phyloP scores from a whole-genome alignment of 2,113 vertebrate species.

The Crotalus horridus region DNA sequence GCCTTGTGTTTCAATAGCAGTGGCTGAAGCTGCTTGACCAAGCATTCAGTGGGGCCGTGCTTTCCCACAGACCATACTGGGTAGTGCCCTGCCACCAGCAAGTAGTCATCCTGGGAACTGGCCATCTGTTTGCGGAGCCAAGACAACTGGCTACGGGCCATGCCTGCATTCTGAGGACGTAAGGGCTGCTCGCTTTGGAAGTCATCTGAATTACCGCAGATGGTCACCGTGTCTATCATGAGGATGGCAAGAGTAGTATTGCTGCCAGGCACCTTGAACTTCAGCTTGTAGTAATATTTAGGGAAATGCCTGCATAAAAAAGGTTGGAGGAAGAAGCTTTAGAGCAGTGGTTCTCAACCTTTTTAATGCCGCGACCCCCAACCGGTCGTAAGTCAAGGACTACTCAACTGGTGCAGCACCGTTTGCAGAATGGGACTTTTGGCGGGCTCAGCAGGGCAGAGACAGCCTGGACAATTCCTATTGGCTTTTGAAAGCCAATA shows the following conservation, averaged over 20 bases:
- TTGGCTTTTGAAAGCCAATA: too few species aligned
- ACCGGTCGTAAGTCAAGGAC: too few species aligned
- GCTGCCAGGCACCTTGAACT: conserved; percentile 76
- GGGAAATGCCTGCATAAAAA: conserved; percentile 78
- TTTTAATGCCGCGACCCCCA: too few species aligned
- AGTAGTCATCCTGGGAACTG: conserved; percentile 75
- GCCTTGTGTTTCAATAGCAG: conserved; percentile 77
- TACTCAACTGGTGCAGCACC: too few species aligned
- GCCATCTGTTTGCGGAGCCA: conserved; percentile 83
- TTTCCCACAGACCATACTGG: conserved; percentile 88
- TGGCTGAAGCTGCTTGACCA: conserved; percentile 74
- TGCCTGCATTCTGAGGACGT: conserved; percentile 43
- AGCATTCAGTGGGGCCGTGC: conserved; percentile 84
- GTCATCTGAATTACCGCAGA: conserved; percentile 85
- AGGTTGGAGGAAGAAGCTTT: background rate
- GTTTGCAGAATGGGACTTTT: too few species aligned
- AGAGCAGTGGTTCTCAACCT: too few species aligned
- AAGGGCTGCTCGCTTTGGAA: conserved; percentile 68
- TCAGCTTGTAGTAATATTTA: conserved; percentile 81
- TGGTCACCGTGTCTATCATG: conserved; percentile 84
- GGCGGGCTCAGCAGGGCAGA: too few species aligned
- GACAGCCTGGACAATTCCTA: too few species aligned
- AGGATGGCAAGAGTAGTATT: conserved; percentile 78
- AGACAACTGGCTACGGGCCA: conserved; percentile 75
- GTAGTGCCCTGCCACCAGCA: conserved; percentile 88